Evolutionary conservation across 1,140 invertebrate species (phyloP), one percentile per base, ranked within the genome.

Genomic region (Lucilia sericata): DNA sequence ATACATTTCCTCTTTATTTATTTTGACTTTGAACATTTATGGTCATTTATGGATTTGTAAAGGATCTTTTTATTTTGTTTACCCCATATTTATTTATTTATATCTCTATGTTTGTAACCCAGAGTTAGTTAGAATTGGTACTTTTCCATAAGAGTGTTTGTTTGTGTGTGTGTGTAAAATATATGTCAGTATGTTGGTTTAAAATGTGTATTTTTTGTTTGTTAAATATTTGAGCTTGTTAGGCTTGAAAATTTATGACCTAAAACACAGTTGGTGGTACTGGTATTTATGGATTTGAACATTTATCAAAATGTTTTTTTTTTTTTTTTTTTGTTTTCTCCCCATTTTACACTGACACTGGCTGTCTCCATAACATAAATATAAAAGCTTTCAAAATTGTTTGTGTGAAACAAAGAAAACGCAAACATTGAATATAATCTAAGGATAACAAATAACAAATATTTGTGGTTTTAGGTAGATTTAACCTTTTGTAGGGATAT

Each of bases 151-250:
- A 17, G 5, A 17, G 13, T 60, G 13, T 30, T 30, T 30, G 25
- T 2, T 30, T 60, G 51, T 60, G 14, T 60, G 13, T 60, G n/a
- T 14, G 17, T 60, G 55, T 30, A n/a, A n/a, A 17, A 60, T 17
- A n/a, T 60, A 60, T n/a, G 55, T 60, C 55, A 60, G 55, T 60
- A n/a, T 60, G 55, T 60, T 60, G 55, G 14, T 60, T 60, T 60
- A 60, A n/a, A 60, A n/a, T 60, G 7, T 17, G 13, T 60, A 60
- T 60, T n/a, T 14, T 60, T 60, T 60, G 55, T 5, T 60, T 60
- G 55, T 60, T 60, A 60, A 60, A 60, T 60, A 60, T 60, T 60
- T 60, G 55, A 60, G 55, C 55, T n/a, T 60, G n/a, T 60, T 60
- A 60, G 55, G 55, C 55, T 14, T 60, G 55, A 60, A 60, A 60